Evolutionary conservation across 2,888 invertebrate genomes (phyloP), one percentile per base, ranked within the genome.

Genomic region (Vesta saturnalis): DNA sequence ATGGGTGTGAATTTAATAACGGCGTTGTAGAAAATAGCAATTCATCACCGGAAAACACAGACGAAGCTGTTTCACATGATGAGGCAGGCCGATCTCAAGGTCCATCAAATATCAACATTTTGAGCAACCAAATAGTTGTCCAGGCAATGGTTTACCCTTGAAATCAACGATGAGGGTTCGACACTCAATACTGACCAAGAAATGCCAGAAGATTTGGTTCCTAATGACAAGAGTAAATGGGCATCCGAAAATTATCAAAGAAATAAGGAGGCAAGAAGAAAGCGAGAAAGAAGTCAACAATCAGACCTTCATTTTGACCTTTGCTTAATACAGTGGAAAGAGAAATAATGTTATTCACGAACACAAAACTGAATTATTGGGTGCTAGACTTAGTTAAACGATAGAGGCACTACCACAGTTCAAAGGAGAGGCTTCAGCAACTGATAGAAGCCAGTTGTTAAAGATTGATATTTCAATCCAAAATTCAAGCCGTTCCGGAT

Each of bases 161-260:
- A 35, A 30, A 58, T 30, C 58, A 54, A 21, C 21, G 18, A 14
- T 12, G 21, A n/a, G 12, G 21, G 3, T 4, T 21, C 12, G 22
- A 54, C 16, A 54, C 14, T 14, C 54, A 4, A 6, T 30, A 10
- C 30, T 6, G 30, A 30, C 54, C 1, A 22, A 8, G 22, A 21
- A 22, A 12, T 21, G 6, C 14, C 54, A 21, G 19, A 10, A 21
- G 18, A 18, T 58, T 58, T 16, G 19, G 14, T 19, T 35, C 35
- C 5, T 58, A 19, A 58, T 35, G 43, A 58, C 1, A 58, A 43
- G 58, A n/a, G n/a, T n/a, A 59, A 59, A 46, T 59, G 59, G 59
- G n/a, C 46, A 46, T 19, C 59, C 23, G 22, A 59, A 46, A 59
- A 59, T n/a, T 59, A 59, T 30, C 59, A 46, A 59, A 59, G 59